Percentiles rank a stretch among this genome's conserved stretches.
Conservation (phyloP, 2,797 vertebrate species). For the Pangasius mekongensis region DNA sequence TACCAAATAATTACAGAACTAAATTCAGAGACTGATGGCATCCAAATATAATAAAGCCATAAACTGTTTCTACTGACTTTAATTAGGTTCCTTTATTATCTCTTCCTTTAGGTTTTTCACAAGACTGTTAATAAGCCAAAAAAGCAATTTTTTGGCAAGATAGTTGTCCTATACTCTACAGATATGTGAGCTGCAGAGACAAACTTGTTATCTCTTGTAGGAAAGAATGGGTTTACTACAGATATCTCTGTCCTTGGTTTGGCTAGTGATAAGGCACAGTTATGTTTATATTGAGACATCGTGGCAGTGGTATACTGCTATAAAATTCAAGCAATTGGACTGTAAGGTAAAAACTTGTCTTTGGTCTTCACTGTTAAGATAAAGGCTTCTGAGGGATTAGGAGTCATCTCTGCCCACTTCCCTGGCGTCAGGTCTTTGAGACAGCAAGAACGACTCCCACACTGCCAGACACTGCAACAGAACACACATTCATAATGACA, state of each 20-base stretch:
- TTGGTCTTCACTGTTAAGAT: constrained; percentile 69
- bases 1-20: not conserved
- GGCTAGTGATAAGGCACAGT: constrained; percentile 23
- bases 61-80: constrained; percentile 25
- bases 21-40: constrained; percentile 16
- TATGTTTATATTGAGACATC: not conserved
- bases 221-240: constrained; percentile 17
- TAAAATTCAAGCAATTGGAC: constrained; percentile 33
- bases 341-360: constrained; percentile 58
- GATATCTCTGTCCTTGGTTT: constrained; percentile 12
- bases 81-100: constrained; percentile 34
- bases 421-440: constrained; percentile 71
- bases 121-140: not conserved
- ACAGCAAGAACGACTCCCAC: constrained; percentile 79
- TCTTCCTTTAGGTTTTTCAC: not conserved
- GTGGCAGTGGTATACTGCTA: constrained; percentile 34
- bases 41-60: constrained; percentile 36
- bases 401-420: constrained; percentile 73
- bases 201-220: not conserved
- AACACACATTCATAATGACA: constrained; percentile 46
- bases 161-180: constrained; percentile 40
- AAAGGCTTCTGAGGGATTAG: constrained; percentile 59
- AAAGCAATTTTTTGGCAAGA: constrained; percentile 41
- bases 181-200: not conserved
- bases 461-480: constrained; percentile 78